Base-by-base conservation (phyloP, 2,113 vertebrate species). In the Gasterosteus aculeatus region DNA sequence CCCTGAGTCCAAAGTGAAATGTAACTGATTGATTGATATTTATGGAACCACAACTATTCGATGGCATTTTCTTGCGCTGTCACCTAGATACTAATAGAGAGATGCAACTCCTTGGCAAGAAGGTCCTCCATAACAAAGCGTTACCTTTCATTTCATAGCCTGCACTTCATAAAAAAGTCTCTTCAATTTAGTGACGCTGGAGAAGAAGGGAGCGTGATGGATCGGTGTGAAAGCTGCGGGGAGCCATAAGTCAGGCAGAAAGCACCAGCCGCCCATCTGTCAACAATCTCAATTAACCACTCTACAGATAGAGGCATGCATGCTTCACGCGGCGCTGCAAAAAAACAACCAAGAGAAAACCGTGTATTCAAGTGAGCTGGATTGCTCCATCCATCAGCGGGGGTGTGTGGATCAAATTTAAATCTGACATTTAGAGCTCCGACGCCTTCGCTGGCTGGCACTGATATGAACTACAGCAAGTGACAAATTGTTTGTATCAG, bases 391-490 rank as follows among this genome's bases (percentile, higher is more conserved):
- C 90, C 82, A 92, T 93, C 91, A 92, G 83, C 66, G 11, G 75
- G 72, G 44, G 41, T 65, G 44, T 46, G 72, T 16, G 70, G 75
- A 83, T 90, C 84, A 90, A 90, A 92, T 88, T 90, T 88, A 90
- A 91, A 89, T 85, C 80, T 94, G 94, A 94, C 92, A 93, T 94
- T 93, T 93, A 89, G 88, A 92, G 83, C 77, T 77, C 77, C 65
- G 38, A 73, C 63, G 74, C 77, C 87, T 90, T 89, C 85, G 67
- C 78, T 87, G 76, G 71, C 82, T 76, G 80, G 77, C 73, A 73
- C 76, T 88, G 87, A 88, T 91, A 88, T 89, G 85, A 91, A 89
- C 83, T 86, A 85, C 69, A 85, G 78, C 79, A 70, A 87, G 80
- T 92, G 88, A 92, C 87, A 91, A 90, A 93, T 94, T 71, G 88